Evolutionary conservation across 2,113 vertebrate species (phyloP), one percentile per base, ranked within the genome.

Genomic region (Menidia beryllina): DNA sequence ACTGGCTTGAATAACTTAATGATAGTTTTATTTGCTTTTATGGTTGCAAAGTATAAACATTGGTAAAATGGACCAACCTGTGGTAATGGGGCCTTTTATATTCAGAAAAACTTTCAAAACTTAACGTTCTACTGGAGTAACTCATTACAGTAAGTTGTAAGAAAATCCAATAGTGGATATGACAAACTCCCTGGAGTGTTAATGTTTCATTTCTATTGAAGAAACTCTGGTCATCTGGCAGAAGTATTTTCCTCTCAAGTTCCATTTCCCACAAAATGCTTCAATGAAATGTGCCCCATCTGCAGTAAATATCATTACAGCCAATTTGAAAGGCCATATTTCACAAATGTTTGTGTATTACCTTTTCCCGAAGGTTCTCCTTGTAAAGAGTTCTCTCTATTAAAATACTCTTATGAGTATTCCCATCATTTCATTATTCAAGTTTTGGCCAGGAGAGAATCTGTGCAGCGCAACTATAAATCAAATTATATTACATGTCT

Each of bases 291-390:
- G 66, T 81, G 72, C 81, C 89, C 90, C 91, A 92, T 79, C 87
- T 92, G 91, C 81, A 79, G 73, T 86, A 92, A 92, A 92, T 90
- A 83, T 91, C 88, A 91, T 93, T 92, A 91, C 43, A 72, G 74
- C 73, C 89, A 84, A 91, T 93, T 89, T 89, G 79, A 88, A 87
- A 57, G 49, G 76, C 86, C 78, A 82, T 92, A 92, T 91, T 91
- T 93, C 92, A 93, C 67, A 60, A 72, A 67, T 59, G 27, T 69
- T 83, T 86, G 75, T 80, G 73, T 81, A 62, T 79, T 84, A 78
- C 75, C 79, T 71, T 79, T 83, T 88, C 89, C 89, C 41, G 74
- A 86, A 80, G 85, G 80, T 21, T 83, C 57, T 48, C 27, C 49
- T 25, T 73, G 71, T 80, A 70, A 47, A 70, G 52, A 69, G 77